These are phyloP conservation scores for Hoplostethus atlanticus DNA, from an alignment of 2,797 vertebrate genomes.

Conservation along the genomic window DNA sequence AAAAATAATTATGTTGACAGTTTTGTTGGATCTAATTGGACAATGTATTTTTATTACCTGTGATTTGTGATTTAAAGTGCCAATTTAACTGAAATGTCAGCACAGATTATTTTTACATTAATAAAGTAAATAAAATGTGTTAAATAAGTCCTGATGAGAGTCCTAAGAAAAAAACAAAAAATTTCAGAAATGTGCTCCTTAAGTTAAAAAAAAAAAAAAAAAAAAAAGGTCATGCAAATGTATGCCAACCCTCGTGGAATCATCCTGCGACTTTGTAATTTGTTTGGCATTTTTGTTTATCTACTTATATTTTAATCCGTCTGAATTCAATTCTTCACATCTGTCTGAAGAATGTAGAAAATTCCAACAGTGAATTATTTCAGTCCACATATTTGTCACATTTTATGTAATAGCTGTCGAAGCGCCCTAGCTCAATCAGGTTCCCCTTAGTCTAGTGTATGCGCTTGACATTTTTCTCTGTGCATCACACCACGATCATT, in stretches of 20 bases:
- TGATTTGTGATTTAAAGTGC: too few relatives aligned
- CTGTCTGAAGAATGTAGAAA: not conserved
- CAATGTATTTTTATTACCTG: too few relatives aligned
- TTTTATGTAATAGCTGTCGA: not conserved
- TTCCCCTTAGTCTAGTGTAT: not conserved
- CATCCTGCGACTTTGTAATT: not conserved
- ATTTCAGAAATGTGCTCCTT: too few relatives aligned
- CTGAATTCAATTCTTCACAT: not conserved
- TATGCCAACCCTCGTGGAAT: too few relatives aligned
- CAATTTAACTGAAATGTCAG: not conserved
- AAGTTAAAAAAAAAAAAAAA: too few relatives aligned
- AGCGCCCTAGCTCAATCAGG: not conserved
- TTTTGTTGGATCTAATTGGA: too few relatives aligned
- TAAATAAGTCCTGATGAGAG: not conserved
- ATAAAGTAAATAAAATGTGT: slow-evolving; percentile 4
- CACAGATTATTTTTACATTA: slow-evolving; percentile 1
- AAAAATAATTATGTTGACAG: too few relatives aligned
- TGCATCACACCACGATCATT: not conserved
- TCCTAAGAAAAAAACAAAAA: too few relatives aligned
- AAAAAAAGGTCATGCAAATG: too few relatives aligned
- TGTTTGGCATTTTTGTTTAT: not conserved
- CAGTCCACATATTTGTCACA: not conserved
- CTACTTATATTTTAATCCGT: not conserved
- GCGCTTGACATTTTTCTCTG: not conserved
- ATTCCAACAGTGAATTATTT: not conserved